Conservation (phyloP, 2,113 vertebrate species). For the Larimichthys polyactis region DNA sequence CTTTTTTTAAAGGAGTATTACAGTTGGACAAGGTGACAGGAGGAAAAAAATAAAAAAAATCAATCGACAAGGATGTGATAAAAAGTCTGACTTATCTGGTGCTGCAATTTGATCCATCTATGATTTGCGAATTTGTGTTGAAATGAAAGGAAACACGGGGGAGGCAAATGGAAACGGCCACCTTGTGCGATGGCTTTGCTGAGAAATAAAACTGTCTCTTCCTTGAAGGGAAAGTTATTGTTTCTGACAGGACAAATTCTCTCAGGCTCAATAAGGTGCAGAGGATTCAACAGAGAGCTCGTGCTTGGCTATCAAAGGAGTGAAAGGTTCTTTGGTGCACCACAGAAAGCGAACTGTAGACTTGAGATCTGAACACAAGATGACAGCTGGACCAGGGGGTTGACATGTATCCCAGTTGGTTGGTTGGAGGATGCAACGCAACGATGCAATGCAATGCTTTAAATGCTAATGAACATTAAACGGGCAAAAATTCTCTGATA, state of each 20-base stretch:
- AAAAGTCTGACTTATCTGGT: conserved; percentile 56
- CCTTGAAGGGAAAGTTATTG: conserved; percentile 73
- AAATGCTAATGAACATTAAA: conserved; percentile 62
- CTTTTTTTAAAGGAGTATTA: conserved; percentile 28
- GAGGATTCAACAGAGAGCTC: conserved; percentile 50
- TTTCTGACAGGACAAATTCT: conserved; percentile 74
- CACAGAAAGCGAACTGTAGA: conserved; percentile 23
- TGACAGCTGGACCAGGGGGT: conserved; percentile 53
- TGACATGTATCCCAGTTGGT: conserved; percentile 45
- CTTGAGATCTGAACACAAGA: conserved; percentile 49
- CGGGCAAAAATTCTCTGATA: conserved; percentile 51
- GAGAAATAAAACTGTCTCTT: conserved; percentile 67
- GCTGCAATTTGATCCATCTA: conserved; percentile 61
- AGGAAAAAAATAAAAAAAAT: conserved; percentile 30
- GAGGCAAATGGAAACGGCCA: conserved; percentile 74
- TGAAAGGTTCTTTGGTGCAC: conserved; percentile 21
- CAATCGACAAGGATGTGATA: conserved; percentile 22
- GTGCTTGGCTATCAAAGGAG: conserved; percentile 43
- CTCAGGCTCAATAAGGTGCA: conserved; percentile 44
- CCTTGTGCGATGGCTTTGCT: conserved; percentile 58
- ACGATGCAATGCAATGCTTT: too few species aligned
- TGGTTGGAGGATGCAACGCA: conserved; percentile 41
- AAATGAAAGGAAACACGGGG: conserved; percentile 65
- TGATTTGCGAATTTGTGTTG: conserved; percentile 29
- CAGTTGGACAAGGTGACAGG: conserved; percentile 13